Evolutionary conservation across 2,113 vertebrate genomes (phyloP).

Genomic region (Fulmarus glacialis): DNA sequence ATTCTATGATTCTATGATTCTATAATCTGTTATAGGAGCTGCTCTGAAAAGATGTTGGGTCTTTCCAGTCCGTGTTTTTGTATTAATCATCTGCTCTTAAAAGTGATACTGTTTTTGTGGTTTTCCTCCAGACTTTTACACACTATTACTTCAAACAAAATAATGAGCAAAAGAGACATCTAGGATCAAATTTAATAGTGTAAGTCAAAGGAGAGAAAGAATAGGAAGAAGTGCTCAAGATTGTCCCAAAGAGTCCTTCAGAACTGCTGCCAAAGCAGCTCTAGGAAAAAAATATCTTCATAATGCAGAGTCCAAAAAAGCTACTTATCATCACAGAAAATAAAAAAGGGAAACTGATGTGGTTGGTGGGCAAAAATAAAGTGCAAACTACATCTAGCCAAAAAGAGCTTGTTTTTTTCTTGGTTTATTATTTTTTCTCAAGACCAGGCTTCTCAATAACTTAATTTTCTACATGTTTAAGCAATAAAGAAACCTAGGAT

Average conservation of each 20-base stretch:
- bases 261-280: not conserved
- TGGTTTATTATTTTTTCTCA: not conserved
- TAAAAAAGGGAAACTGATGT: not conserved
- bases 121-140: not conserved
- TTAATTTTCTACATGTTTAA: slow-evolving; percentile 48
- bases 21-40: not conserved
- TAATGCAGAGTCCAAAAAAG: not conserved
- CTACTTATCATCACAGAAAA: not conserved
- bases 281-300: not conserved
- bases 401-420: not conserved
- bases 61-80: not conserved
- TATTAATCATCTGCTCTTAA: not conserved
- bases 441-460: not conserved
- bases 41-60: not conserved
- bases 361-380: not conserved
- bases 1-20: too few species aligned
- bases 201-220: not conserved
- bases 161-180: not conserved
- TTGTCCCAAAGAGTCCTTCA: not conserved
- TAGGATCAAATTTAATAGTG: not conserved
- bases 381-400: not conserved
- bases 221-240: not conserved
- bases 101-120: not conserved
- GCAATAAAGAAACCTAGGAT: slow-evolving; percentile 3
- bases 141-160: not conserved